Base-by-base conservation (phyloP, 2,113 vertebrate species). In the Thymallus thymallus region DNA sequence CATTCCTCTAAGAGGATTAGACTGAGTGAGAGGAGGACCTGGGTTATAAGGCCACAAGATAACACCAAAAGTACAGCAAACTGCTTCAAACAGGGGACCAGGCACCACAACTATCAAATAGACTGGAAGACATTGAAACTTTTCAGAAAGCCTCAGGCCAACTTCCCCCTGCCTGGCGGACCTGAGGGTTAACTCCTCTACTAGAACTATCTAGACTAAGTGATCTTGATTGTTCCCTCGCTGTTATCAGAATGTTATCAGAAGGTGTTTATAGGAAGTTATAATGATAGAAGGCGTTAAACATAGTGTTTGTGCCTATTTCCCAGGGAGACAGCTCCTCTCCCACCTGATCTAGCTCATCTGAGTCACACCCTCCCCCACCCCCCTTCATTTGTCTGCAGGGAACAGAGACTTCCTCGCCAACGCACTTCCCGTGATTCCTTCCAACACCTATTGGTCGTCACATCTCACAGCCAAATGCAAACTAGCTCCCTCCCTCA, bases 1-100 rank as follows among this genome's bases (percentile, higher is more conserved):
- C 82, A 87, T 89, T 91, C 35, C 35, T 41, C 71, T 92, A 92
- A 89, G 88, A 91, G 87, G 90, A 87, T 91, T 92, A 91, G 83
- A 84, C 73, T 83, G 73, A 65, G 32, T 70, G 75, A 86, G 84
- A 82, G 30, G 30, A 30, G 75, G 80, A 18, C 78, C 65, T 73
- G 85, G 90, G 91, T 88, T 88, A 90, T 83, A 88, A 86, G 80
- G 35, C 9, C 77, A 84, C 80, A 82, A 22, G 60, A 86, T 90
- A 91, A 91, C 90, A 88, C 84, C 71, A 75, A 86, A 84, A 87
- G 26, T 83, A 86, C 79, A 84, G 77, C 72, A 76, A 77, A 73
- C 80, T 78, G 69, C 84, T 84, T 76, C 80, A 88, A 84, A 86
- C 81, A 80, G 75, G 62, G 67, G 76, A 79, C 74, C 48, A 51